Evolutionary conservation across 2,888 invertebrate species (phyloP).

Genomic region (Euplagia quadripunctaria): DNA sequence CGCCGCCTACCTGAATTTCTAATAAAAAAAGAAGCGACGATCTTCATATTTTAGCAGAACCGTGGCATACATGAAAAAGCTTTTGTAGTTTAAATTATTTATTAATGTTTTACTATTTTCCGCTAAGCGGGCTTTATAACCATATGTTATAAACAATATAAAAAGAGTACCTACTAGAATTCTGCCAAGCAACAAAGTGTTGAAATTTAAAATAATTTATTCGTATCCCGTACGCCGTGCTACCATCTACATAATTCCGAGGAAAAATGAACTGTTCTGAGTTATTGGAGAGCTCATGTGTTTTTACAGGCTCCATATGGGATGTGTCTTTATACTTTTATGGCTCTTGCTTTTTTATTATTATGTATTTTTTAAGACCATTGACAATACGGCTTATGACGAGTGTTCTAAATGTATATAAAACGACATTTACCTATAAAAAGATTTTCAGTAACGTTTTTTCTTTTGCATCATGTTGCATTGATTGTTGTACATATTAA

Average conservation of each 20-base stretch:
- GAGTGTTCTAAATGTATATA: neutral
- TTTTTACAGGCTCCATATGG: slow-evolving; percentile 18
- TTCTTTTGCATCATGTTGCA: too few relatives aligned
- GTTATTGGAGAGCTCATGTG: slow-evolving; percentile 23
- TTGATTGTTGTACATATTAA: too few relatives aligned
- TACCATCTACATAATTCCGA: slow-evolving; percentile 15
- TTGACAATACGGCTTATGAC: neutral
- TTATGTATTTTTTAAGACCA: slow-evolving; percentile 8
- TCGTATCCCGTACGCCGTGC: slow-evolving; percentile 7
- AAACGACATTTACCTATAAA: neutral
- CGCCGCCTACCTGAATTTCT: too few relatives aligned
- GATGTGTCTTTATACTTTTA: slow-evolving; percentile 19
- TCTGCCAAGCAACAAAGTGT: slow-evolving; percentile 31
- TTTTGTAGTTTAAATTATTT: neutral
- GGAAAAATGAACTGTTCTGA: slow-evolving; percentile 22
- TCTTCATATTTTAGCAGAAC: neutral
- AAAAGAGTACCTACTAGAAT: neutral
- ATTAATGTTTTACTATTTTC: neutral
- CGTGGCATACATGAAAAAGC: neutral
- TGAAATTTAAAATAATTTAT: slow-evolving; percentile 24
- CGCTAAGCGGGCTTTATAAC: neutral
- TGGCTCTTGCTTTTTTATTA: slow-evolving; percentile 9
- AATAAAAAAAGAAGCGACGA: too few relatives aligned
- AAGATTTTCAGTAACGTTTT: too few relatives aligned
- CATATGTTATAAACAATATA: neutral